phyloP scores from a whole-genome alignment of 23 tunicate species.

The Ascidia mentula region DNA sequence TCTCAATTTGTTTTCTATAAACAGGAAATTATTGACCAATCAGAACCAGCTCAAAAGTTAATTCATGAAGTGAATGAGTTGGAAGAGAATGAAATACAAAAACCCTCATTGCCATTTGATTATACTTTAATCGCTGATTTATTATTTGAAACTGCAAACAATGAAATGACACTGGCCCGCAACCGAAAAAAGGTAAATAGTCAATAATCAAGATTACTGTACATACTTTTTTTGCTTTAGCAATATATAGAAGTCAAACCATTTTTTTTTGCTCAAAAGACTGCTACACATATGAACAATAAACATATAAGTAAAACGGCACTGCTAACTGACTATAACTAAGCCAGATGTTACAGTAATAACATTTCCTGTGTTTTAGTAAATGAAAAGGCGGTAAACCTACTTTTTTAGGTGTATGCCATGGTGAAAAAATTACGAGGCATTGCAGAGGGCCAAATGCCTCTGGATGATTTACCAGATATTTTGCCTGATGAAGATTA shows the following conservation, averaged over 20 bases:
- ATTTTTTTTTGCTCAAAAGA: no score
- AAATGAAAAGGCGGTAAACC: no score
- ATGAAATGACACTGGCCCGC: constrained; percentile 17
- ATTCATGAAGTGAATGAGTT: constrained; percentile 30
- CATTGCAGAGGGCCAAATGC: constrained; percentile 59
- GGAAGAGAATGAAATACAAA: constrained; percentile 8
- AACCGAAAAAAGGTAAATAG: constrained; percentile 56
- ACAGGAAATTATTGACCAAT: constrained; percentile 79
- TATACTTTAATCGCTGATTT: constrained; percentile 49
- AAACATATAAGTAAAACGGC: no score
- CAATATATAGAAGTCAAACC: no score
- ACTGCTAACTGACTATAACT: no score
- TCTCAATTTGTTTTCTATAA: background rate
- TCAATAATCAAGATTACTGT: no score
- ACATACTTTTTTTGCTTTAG: no score
- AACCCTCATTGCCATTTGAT: constrained; percentile 25
- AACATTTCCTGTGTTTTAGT: no score
- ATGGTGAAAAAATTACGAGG: constrained; percentile 47
- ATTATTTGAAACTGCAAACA: constrained; percentile 27
- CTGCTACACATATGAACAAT: no score
- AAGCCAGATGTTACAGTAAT: no score
- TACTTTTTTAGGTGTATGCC: constrained; percentile 22
- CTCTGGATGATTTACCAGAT: constrained; percentile 66
- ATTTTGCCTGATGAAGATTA: constrained; percentile 38
- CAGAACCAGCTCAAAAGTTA: constrained; percentile 49